Evolutionary conservation across 2,888 invertebrate genomes (phyloP).

Genomic region (Morpho helenor): DNA sequence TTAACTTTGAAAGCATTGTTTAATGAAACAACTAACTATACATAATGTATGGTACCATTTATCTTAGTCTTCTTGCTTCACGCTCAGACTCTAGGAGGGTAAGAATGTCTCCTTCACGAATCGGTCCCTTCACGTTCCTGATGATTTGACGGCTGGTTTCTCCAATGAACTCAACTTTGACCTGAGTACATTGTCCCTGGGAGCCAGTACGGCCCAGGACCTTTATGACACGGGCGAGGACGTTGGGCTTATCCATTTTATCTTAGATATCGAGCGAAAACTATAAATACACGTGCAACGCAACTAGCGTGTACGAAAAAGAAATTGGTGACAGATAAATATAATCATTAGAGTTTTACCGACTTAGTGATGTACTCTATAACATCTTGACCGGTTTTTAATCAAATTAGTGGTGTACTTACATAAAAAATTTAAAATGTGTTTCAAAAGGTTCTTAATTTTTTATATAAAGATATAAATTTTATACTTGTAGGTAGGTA

Average conservation of each 20-base stretch:
- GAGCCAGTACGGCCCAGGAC: conserved; percentile 99
- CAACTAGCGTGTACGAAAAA: conserved; percentile 54
- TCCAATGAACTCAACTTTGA: conserved; percentile 98
- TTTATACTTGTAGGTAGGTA: too few relatives aligned
- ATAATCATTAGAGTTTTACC: conserved; percentile 45
- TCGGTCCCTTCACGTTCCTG: conserved; percentile 99
- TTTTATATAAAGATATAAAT: too few relatives aligned
- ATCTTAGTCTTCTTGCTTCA: conserved; percentile 98
- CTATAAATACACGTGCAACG: conserved; percentile 67
- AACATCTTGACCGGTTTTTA: not conserved
- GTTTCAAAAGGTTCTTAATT: too few relatives aligned
- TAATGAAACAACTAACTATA: not conserved
- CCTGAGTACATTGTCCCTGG: conserved; percentile 99
- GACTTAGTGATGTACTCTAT: conserved; percentile 26
- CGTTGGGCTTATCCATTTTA: conserved; percentile 92
- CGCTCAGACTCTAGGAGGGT: conserved; percentile 99
- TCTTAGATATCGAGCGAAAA: conserved; percentile 50
- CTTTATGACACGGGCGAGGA: conserved; percentile 95
- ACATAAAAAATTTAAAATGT: too few relatives aligned
- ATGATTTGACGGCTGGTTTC: conserved; percentile 99
- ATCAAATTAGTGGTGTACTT: too few relatives aligned
- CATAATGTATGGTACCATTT: conserved; percentile 42
- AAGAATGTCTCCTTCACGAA: conserved; percentile 98
- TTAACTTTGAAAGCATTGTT: not conserved
- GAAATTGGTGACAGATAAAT: conserved; percentile 28